Conservation (phyloP, 2,113 vertebrate genomes). For the Ahaetulla prasina region DNA sequence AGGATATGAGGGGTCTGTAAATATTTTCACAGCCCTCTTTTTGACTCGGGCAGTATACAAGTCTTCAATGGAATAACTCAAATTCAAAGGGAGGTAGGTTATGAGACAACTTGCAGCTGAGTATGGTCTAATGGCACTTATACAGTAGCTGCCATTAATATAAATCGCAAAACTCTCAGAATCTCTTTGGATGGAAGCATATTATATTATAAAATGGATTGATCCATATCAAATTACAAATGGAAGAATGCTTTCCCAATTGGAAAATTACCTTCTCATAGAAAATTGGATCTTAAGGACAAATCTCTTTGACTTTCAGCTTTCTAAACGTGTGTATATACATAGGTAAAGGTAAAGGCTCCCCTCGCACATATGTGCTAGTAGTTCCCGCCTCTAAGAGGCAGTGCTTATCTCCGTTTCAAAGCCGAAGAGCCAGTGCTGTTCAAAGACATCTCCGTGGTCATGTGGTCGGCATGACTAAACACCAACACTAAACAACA, state of each 20-base stretch:
- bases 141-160: neutral
- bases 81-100: neutral
- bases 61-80: too few relatives aligned
- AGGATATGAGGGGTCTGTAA: too few relatives aligned
- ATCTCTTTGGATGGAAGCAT: neutral
- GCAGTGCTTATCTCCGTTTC: too few relatives aligned
- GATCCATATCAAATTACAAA: neutral
- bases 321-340: neutral
- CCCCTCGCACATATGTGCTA: too few relatives aligned
- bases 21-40: too few relatives aligned
- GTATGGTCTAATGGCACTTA: neutral
- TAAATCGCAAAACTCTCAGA: neutral
- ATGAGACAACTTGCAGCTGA: neutral
- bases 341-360: too few relatives aligned
- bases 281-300: neutral
- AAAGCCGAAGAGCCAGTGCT: too few relatives aligned
- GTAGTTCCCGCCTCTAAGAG: too few relatives aligned
- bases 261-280: neutral
- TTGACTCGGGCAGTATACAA: too few relatives aligned
- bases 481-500: too few relatives aligned
- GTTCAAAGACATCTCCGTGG: too few relatives aligned
- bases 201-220: neutral
- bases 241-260: neutral
- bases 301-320: neutral
- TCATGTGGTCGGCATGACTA: too few relatives aligned